These are phyloP conservation scores for Sarotherodon lohbergeri DNA, from an alignment of 2,113 vertebrate genomes.

Conservation along the genomic window DNA sequence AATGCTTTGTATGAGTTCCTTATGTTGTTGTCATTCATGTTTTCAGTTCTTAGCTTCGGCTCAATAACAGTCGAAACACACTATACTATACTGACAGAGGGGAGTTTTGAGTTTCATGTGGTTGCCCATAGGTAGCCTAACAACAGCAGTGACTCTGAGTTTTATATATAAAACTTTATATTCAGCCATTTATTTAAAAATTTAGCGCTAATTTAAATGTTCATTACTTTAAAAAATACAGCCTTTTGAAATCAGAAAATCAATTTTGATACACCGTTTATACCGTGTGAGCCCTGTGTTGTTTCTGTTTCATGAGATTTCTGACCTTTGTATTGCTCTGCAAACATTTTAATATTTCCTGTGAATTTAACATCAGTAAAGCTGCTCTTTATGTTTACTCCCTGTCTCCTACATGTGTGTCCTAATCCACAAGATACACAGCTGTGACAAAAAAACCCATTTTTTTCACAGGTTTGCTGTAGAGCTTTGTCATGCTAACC, in stretches of 20 bases:
- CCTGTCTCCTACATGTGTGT: background rate
- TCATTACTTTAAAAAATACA: background rate
- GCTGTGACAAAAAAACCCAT: rapidly evolving
- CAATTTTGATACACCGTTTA: background rate
- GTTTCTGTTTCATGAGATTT: background rate
- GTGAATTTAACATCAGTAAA: background rate
- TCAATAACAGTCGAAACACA: background rate
- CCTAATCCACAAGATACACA: background rate
- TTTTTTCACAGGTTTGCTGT: rapidly evolving
- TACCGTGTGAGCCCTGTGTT: rapidly evolving
- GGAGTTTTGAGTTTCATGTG: background rate
- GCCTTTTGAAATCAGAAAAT: background rate
- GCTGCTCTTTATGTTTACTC: background rate
- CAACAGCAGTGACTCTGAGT: background rate
- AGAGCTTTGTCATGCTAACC: rapidly evolving
- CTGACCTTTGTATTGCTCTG: background rate
- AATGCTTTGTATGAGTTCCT: background rate
- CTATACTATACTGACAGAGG: rapidly evolving
- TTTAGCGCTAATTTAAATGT: rapidly evolving
- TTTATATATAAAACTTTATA: background rate
- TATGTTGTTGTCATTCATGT: background rate
- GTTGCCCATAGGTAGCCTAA: background rate
- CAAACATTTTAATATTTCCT: background rate
- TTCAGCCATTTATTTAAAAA: background rate
- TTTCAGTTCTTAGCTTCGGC: background rate